These are phyloP conservation scores for Notospermus geniculatus DNA, from an alignment of 1,140 invertebrate genomes.

Conservation along the genomic window DNA sequence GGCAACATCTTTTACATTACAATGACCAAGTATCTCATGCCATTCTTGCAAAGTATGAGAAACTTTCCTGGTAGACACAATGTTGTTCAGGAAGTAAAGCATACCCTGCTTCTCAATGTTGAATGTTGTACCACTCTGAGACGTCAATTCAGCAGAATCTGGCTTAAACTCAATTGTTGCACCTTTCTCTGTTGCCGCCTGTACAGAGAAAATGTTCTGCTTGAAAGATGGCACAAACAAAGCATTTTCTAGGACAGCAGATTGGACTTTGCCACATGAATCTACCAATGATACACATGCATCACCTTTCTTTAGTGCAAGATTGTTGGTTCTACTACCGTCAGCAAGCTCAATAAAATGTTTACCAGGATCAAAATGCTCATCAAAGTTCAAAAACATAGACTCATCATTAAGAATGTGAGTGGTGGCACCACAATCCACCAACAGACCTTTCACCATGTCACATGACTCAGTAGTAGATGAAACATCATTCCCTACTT, in stretches of 20 bases:
- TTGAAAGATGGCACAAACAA: conserved; percentile 19
- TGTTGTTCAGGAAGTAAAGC: conserved; percentile 5
- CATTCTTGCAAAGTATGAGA: not conserved
- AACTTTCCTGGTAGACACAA: not conserved
- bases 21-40: conserved; percentile 13
- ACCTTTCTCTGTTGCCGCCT: conserved; percentile 19
- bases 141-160: not conserved
- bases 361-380: conserved; percentile 12
- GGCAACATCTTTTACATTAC: conserved; percentile 9
- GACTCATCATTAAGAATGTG: conserved; percentile 23
- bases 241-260: not conserved
- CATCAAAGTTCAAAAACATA: conserved; percentile 15
- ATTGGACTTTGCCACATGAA: not conserved
- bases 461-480: no score
- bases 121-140: not conserved
- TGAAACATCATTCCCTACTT: no score
- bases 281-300: conserved; percentile 13
- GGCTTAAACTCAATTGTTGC: not conserved
- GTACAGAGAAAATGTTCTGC: conserved; percentile 24
- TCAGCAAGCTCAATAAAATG: conserved; percentile 19
- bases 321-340: conserved; percentile 5
- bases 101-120: conserved; percentile 10
- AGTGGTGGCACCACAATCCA: conserved; percentile 20
- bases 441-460: conserved; percentile 5
- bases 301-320: conserved; percentile 11